Evolutionary conservation across 2,113 vertebrate genomes (phyloP), one percentile per base, ranked within the genome.

Genomic region (Scalopus aquaticus): DNA sequence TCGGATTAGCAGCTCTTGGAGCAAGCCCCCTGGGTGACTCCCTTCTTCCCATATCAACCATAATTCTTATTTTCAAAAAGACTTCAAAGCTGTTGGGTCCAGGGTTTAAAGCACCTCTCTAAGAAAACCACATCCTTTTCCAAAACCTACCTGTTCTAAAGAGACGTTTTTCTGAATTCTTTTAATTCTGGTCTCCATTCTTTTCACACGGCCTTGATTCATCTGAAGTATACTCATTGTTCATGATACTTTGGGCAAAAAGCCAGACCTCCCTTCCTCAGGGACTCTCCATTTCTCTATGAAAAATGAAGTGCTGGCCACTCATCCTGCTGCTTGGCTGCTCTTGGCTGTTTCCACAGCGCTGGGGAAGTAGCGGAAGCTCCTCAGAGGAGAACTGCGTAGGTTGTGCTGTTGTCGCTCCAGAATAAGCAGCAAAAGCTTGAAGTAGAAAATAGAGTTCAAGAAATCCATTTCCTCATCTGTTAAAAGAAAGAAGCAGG

Each of bases 1-100:
- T 17, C 64, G 76, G 30, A 93, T 90, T 56, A 77, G 28, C 93
- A 81, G 72, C 22, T 96, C 90, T 96, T 92, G 70, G 56, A 95
- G 26, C 88, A 96, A 62, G 0, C 0, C 39, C 70, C 84, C 65
- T 56, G 44, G 58, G 70, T 96, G 54, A 37, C 74, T 65, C 20
- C 94, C 62, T 73, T 87, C 58, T 67, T 88, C 1, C 88, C 83
- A 82, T 95, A 82, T 95, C 82, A 96, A 58, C 12, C 35, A 85
- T 32, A 79, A 64, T 60, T 87, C 80, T 79, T 70, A 65, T 30
- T 83, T 95, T 96, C 54, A 39, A 54, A 90, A 91, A 92, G 32
- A 12, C 42, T 82, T 72, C 62, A 80, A 83, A 92, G 64, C 65
- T 54, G 4, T 54, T 35, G 19, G 11, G n/a, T 60, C 30, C 51